Percentiles rank a stretch among this genome's conserved stretches.
phyloP scores from a whole-genome alignment of 1,140 invertebrate genomes.

The Marisa cornuarietis region DNA sequence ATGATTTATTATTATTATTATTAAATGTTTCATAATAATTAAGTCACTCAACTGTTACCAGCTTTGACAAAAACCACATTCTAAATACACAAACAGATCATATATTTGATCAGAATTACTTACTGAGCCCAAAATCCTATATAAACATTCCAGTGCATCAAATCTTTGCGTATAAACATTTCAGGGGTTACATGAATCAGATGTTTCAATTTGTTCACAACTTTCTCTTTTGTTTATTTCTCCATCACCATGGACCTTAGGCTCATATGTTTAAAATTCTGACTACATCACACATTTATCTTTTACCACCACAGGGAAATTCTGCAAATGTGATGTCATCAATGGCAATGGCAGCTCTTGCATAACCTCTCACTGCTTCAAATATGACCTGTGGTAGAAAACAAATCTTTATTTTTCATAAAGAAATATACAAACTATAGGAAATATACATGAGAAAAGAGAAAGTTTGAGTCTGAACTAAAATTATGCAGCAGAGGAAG shows the following conservation, averaged over 20 bases:
- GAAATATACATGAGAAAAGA: background rate
- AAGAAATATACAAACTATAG: background rate
- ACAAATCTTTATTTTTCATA: background rate
- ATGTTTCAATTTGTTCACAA: no score
- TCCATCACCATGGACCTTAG: conserved; percentile 20
- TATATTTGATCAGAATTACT: conserved; percentile 24
- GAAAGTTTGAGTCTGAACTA: background rate
- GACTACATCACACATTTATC: background rate
- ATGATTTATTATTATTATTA: no score
- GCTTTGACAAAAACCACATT: no score
- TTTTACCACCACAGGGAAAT: conserved; percentile 32
- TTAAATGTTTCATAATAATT: no score
- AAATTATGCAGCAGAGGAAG: background rate
- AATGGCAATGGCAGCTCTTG: conserved; percentile 59
- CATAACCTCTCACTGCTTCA: conserved; percentile 46
- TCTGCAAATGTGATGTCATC: conserved; percentile 59
- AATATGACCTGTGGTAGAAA: conserved; percentile 47
- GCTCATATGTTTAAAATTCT: background rate
- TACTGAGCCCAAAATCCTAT: background rate
- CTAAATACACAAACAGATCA: no score
- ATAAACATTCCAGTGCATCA: no score
- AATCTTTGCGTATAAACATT: no score
- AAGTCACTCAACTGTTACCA: no score
- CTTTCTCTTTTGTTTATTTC: background rate
- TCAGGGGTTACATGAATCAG: no score